phyloP scores from a whole-genome alignment of 2,888 invertebrate genomes.

The Oscheius sp. region DNA sequence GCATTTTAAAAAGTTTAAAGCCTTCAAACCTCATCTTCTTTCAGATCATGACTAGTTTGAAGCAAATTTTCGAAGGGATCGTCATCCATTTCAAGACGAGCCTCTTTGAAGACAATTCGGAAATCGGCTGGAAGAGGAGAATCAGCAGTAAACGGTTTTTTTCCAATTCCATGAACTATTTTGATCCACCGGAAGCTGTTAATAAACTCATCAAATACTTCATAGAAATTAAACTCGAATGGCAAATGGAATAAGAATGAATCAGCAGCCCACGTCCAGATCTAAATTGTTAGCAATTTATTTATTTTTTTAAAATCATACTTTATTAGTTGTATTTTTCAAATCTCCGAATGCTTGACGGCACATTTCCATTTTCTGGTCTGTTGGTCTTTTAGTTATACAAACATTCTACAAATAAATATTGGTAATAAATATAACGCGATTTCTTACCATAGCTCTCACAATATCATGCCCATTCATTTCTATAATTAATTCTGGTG shows the following conservation, averaged over 20 bases:
- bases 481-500: constrained; percentile 31
- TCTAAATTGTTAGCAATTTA: constrained; percentile 24
- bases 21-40: constrained; percentile 82
- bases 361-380: constrained; percentile 27
- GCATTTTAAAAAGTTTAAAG: background rate
- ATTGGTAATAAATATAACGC: background rate
- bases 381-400: constrained; percentile 22
- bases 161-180: constrained; percentile 76
- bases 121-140: constrained; percentile 87
- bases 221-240: constrained; percentile 71
- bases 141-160: constrained; percentile 78
- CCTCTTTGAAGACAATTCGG: constrained; percentile 83
- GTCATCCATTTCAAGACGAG: constrained; percentile 90
- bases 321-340: constrained; percentile 30
- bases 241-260: constrained; percentile 71
- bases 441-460: constrained; percentile 35
- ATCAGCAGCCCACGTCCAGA: constrained; percentile 71
- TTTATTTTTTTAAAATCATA: background rate
- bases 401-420: constrained; percentile 29
- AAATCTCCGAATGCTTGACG: constrained; percentile 32
- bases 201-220: constrained; percentile 74
- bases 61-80: constrained; percentile 89
- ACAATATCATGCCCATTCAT: constrained; percentile 43
- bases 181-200: constrained; percentile 93
- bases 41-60: constrained; percentile 90